Base-by-base conservation (phyloP, 1,140 invertebrate genomes). In the Fopius arisanus region DNA sequence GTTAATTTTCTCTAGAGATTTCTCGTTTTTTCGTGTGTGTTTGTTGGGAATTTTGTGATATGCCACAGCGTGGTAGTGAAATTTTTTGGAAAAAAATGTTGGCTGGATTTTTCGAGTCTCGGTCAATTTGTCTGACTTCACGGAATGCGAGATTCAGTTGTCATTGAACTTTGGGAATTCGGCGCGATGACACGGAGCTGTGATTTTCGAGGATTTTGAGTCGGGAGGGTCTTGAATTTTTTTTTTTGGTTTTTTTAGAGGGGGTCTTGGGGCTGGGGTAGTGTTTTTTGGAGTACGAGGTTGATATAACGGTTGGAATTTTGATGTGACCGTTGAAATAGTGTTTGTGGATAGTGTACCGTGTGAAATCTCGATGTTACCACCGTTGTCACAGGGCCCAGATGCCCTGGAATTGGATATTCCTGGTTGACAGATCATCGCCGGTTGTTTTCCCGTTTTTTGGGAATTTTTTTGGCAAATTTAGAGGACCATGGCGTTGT, bases 401-500 rank as follows among this genome's bases (percentile, higher is more conserved):
- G 66, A 69, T 69, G 75, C 43, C 67, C 70, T 80, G 78, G 72
- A 72, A 78, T 78, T 72, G 66, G 23, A 31, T 19, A 65, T 31
- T 33, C n/a, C 62, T 31, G 29, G 28, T 2, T 65, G 62, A 65
- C 14, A 16, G 4, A 33, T 7, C 33, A 7, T 37, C 9, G 28
- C 28, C 6, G 62, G 29, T 33, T 26, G 16, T 16, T 48, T n/a
- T n/a, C n/a, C n/a, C n/a, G n/a, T n/a, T n/a, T n/a, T n/a, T 16
- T 12, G 14, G 16, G 16, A 2, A 14, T 16, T 5, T 48, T 48
- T 7, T 14, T 48, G 43, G 43, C 2, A 2, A 65, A 16, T 65
- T 65, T 6, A 31, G 2, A 59, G n/a, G n/a, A 80, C 69, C 77
- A 83, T 83, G 80, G 78, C 81, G 79, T 78, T 84, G 78, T 78